Evolutionary conservation across 92 coral and sea anemone species (phyloP).

Genomic region (Plumapathes pennacea): DNA sequence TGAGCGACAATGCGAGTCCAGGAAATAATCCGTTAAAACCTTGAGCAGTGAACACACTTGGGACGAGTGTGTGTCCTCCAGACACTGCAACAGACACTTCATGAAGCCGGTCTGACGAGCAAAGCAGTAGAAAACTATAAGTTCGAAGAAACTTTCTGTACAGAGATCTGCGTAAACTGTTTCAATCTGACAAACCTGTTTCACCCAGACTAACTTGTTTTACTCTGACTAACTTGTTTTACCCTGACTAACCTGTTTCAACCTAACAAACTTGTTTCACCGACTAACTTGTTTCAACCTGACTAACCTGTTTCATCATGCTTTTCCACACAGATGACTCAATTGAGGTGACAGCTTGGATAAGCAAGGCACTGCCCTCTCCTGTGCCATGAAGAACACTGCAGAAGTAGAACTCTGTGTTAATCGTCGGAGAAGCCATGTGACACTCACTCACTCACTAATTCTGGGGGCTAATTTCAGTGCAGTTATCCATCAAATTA

Average conservation of each 20-base stretch:
- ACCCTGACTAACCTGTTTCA: no score
- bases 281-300: no score
- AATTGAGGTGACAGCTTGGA: conserved; percentile 53
- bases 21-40: conserved; percentile 68
- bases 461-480: not conserved
- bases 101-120: conserved; percentile 72
- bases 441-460: not conserved
- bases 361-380: conserved; percentile 70
- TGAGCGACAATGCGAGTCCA: conserved; percentile 63
- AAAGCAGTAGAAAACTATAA: no score
- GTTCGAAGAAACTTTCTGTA: no score
- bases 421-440: no score
- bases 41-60: conserved; percentile 63
- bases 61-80: conserved; percentile 75
- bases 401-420: no score
- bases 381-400: conserved; percentile 61
- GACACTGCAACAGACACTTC: conserved; percentile 59
- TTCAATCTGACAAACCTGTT: no score
- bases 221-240: no score
- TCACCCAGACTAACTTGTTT: no score
- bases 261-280: no score
- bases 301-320: conserved; percentile 11
- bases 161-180: no score
- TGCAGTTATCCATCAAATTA: not conserved
- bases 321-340: conserved; percentile 18